Base-by-base conservation (phyloP, 2,888 invertebrate species). In the Monoplex corrugatus region DNA sequence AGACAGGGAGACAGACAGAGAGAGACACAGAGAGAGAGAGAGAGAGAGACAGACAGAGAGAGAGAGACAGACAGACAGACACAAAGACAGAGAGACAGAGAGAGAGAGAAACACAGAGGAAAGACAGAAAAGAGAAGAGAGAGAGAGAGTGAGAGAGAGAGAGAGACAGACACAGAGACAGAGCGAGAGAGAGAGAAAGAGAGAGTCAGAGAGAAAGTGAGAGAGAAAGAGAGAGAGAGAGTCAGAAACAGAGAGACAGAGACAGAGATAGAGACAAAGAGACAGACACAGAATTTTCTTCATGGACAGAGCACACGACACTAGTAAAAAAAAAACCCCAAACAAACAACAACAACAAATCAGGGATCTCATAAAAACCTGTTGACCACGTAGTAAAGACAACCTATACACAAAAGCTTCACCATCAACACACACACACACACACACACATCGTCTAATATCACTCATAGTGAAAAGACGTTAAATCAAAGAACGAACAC, bases 1-100 rank as follows among this genome's bases (percentile, higher is more conserved):
- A n/a, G n/a, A n/a, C n/a, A 68, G 2, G 32, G 16, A 63, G n/a
- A 44, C 2, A 68, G 38, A 44, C 3, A 83, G 43, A 68, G 16
- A 63, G 32, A 38, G 8, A 38, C 75, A 78, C 28, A 57, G 78
- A 78, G 86, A 38, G 45, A 80, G 38, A 44, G 80, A 44, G 80
- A 63, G 63, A 28, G 87, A 32, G 38, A n/a, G 32, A 43, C 32
- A 82, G 44, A 89, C 45, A 45, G 32, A 28, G 63, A 75, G 63
- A 35, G 63, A 87, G 83, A 87, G 78, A 72, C 57, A 82, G 89
- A 86, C n/a, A 68, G 83, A 35, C 45, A 87, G 68, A 82, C 80
- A 75, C 57, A 44, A 38, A 45, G 63, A 82, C 45, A 44, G n/a
- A 85, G 35, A 57, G 35, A 89, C 85, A 89, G 44, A 75, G 32